Conservation (phyloP, 2,797 vertebrate species). For the Cynodonichthys magdalenae region DNA sequence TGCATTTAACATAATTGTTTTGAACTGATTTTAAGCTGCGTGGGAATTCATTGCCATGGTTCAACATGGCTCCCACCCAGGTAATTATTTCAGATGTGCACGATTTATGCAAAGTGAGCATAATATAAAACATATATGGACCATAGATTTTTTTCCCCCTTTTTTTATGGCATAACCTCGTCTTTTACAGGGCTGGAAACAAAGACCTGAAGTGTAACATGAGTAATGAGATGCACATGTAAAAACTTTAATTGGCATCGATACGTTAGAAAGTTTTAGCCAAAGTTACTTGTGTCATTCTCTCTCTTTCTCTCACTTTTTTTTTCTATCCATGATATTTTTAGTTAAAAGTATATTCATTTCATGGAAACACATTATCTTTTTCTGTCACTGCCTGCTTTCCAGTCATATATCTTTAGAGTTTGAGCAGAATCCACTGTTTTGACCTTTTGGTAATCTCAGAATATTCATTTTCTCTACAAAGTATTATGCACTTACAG, state of each 20-base stretch:
- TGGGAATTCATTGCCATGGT: conserved; percentile 43
- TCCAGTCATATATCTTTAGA: background rate
- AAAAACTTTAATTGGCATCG: conserved; percentile 24
- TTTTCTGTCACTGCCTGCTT: background rate
- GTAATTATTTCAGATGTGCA: conserved; percentile 50
- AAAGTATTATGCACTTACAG: background rate
- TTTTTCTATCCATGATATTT: background rate
- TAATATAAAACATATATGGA: conserved; percentile 42
- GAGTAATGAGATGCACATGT: conserved; percentile 22
- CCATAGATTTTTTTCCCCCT: conserved; percentile 22
- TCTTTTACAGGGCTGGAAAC: conserved; percentile 27
- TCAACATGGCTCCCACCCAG: conserved; percentile 32
- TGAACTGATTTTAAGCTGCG: conserved; percentile 46
- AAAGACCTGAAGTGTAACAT: conserved; percentile 14
- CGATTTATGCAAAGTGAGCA: conserved; percentile 33
- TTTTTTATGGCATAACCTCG: conserved; percentile 42
- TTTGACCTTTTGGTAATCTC: background rate
- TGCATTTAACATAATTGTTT: conserved; percentile 57
- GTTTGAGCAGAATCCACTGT: background rate
- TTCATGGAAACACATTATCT: background rate
- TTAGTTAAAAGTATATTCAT: background rate
- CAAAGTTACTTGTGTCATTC: conserved; percentile 1
- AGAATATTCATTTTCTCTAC: background rate
- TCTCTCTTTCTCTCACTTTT: too few species aligned
- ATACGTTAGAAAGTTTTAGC: conserved; percentile 20